These are phyloP conservation scores for Melanophora roralis DNA, from an alignment of 2,888 invertebrate genomes.

Conservation along the genomic window DNA sequence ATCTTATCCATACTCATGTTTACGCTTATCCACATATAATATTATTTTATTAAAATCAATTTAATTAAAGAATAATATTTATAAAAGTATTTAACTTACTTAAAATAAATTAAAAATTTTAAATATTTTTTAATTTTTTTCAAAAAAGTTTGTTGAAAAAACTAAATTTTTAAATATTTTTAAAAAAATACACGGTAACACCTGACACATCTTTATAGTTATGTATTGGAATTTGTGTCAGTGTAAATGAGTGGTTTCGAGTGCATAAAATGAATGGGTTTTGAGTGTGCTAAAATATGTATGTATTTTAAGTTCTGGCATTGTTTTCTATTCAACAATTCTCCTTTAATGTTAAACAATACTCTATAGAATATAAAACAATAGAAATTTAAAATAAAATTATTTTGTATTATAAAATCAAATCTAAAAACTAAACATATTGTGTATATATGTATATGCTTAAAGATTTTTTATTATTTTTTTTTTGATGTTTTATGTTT, in stretches of 20 bases:
- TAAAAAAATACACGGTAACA: too few relatives aligned
- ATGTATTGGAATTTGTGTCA: not conserved
- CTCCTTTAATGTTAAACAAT: conserved; percentile 11
- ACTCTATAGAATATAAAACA: conserved; percentile 5
- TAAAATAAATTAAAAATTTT: too few relatives aligned
- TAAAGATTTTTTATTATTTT: conserved; percentile 28
- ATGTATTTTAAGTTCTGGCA: not conserved
- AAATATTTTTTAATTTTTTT: too few relatives aligned
- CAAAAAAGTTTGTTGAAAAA: too few relatives aligned
- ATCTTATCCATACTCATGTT: too few relatives aligned
- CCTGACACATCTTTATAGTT: too few relatives aligned
- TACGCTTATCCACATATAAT: too few relatives aligned
- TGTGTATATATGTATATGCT: conserved; percentile 41
- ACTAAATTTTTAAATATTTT: too few relatives aligned
- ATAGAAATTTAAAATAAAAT: conserved; percentile 16
- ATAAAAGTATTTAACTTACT: too few relatives aligned
- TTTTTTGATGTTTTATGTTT: not conserved
- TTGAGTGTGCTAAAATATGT: not conserved
- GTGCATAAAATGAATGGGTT: conserved; percentile 44
- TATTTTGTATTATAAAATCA: conserved; percentile 31
- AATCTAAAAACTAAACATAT: conserved; percentile 37
- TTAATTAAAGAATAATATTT: too few relatives aligned
- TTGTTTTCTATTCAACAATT: not conserved
- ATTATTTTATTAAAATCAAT: too few relatives aligned
- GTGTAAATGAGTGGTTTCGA: conserved; percentile 36